Base-by-base conservation (phyloP, 2,797 vertebrate genomes). In the Halcyon chelicuti region DNA sequence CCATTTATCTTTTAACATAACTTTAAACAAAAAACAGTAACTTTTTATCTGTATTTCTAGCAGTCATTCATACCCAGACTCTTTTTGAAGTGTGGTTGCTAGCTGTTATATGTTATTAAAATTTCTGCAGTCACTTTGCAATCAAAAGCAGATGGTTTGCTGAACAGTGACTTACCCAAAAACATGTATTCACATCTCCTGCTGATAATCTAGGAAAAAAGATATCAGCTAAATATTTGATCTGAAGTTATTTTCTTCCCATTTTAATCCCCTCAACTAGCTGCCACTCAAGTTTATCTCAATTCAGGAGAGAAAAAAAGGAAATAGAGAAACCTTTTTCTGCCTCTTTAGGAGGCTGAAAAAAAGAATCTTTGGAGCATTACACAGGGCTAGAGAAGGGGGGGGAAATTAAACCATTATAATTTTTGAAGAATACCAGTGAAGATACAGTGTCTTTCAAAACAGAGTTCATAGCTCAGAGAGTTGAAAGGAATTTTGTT, bases 241-340 rank as follows among this genome's bases (percentile, higher is more conserved):
- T 93, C 63, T 85, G 71, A 63, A 93, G 55, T 87, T 93, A 93
- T 86, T 95, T 96, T 95, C 79, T 71, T 92, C 67, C 60, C 16
- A 28, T 73, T 94, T 96, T 82, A 94, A 96, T 96, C 55, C 66
- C 58, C 52, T 58, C 61, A 40, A 66, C 60, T 31, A 31, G 9
- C 63, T 84, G 80, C 77, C 60, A 58, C 67, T 94, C 66, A 90
- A 54, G 61, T 95, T 94, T 93, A 75, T 88, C 82, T 95, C 49
- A 49, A 40, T 44, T 33, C 40, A 79, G 23, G 20, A 25, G 13
- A 88, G 14, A 51, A 79, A 47, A 82, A 77, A 78, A 62, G 22
- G 46, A 84, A 81, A 76, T 4, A 75, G 29, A 91, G 76, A 72
- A 95, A 62, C 42, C 22, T 81, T n/a, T 73, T 87, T 86, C 58